Evolutionary conservation across 2,888 invertebrate genomes (phyloP), one percentile per base, ranked within the genome.

Genomic region (Serrognathus titanus): DNA sequence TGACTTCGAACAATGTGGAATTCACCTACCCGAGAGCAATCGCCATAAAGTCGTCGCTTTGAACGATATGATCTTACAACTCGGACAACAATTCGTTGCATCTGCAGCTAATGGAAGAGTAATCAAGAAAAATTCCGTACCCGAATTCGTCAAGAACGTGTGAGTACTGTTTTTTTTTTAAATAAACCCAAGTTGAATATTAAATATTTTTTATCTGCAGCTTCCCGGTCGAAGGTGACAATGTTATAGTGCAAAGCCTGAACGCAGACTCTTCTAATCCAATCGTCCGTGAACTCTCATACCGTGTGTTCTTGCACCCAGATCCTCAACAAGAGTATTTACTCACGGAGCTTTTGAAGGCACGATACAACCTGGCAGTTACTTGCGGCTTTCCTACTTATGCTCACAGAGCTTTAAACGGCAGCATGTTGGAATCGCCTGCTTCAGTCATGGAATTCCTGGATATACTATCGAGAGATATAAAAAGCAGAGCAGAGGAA

Each of bases 1-100:
- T 74, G 98, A 99, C 77, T 99, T 99, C 78, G 97, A 99, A 73
- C 96, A 97, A 75, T 92, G 94, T 73, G 99, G 98, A 2, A 98
- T 99, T 59, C 97, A 99, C 75, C 80, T 99, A 57, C 84, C 88
- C 7, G 90, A 93, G 60, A 78, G 80, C 0, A 84, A 88, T 43
- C 81, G 94, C 20, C 76, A 81, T 54, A 75, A 81, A 68, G 96
- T 97, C 47, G 97, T 97, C 0, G 81, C 85, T 0, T 80, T 97
- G 16, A 97, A 96, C 72, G 91, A 97, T 72, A 81, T 83, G 50
- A 94, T 97, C 60, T 80, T 97, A 35, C 88, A 88, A 75, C 80
- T 89, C 1, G 94, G 94, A 0, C 94, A 94, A 75, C 81, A 85
- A 68, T 94, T 94, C 69, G 90, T 92, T 83, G 81, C 86, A 2